These are phyloP conservation scores for Drosophila oshimai DNA, from an alignment of 1,140 invertebrate genomes.

Conservation along the genomic window DNA sequence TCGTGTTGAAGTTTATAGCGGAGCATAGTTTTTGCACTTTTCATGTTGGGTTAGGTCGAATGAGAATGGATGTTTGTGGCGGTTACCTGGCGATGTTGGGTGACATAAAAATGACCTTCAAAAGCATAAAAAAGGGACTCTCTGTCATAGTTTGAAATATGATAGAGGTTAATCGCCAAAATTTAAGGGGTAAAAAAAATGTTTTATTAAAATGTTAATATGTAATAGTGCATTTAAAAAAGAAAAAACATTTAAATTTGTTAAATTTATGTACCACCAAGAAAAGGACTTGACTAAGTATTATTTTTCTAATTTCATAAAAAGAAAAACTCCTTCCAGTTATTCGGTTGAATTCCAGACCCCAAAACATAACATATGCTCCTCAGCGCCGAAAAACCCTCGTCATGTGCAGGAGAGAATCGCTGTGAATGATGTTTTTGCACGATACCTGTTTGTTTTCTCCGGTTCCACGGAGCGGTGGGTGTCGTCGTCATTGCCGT, in stretches of 20 bases:
- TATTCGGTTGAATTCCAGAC: not conserved
- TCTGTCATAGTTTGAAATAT: too few species aligned
- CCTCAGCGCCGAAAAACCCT: conserved; percentile 3
- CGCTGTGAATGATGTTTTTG: conserved; percentile 30
- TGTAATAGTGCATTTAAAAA: too few species aligned
- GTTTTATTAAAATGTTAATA: too few species aligned
- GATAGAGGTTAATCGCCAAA: too few species aligned
- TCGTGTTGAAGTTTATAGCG: not conserved
- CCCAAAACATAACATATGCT: conserved; percentile 2
- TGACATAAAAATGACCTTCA: conserved; percentile 53
- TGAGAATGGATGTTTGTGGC: conserved; percentile 9
- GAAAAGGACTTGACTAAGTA: too few species aligned
- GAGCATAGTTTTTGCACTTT: conserved; percentile 29
- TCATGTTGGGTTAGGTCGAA: conserved; percentile 66
- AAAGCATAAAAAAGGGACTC: too few species aligned
- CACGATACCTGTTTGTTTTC: conserved; percentile 43
- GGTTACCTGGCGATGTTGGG: conserved; percentile 24
- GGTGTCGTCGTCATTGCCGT: conserved; percentile 43
- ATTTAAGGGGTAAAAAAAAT: too few species aligned
- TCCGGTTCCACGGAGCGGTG: conserved; percentile 2
- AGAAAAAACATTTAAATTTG: too few species aligned
- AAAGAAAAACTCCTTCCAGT: too few species aligned
- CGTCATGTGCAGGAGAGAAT: conserved; percentile 4
- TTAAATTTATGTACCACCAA: too few species aligned
- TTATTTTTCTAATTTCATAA: too few species aligned